phyloP scores from a whole-genome alignment of 2,888 invertebrate genomes.

The Strigamia maritima region DNA sequence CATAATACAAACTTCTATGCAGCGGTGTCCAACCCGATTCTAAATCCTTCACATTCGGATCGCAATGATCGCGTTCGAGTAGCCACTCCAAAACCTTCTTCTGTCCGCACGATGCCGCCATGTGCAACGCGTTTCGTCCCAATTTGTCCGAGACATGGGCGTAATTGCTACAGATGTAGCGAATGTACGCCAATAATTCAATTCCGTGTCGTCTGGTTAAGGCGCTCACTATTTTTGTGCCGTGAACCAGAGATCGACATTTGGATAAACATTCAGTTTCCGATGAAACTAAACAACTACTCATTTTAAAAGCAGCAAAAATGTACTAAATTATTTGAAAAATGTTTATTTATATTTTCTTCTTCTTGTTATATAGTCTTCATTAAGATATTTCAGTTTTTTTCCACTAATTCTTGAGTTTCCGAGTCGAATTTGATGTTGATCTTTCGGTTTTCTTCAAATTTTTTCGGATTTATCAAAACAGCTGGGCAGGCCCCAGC shows the following conservation, averaged over 20 bases:
- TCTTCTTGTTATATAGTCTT: too few species aligned
- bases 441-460: neutral
- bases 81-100: conserved; percentile 70
- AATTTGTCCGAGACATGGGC: conserved; percentile 58
- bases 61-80: conserved; percentile 59
- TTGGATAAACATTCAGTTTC: conserved; percentile 46
- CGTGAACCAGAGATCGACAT: conserved; percentile 52
- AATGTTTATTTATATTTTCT: too few species aligned
- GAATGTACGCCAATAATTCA: conserved; percentile 41
- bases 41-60: conserved; percentile 63
- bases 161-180: conserved; percentile 60
- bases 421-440: neutral
- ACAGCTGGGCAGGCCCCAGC: conserved; percentile 14
- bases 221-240: conserved; percentile 49
- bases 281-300: neutral
- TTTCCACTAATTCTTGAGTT: neutral
- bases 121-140: conserved; percentile 75
- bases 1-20: conserved; percentile 77
- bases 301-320: neutral
- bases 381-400: neutral
- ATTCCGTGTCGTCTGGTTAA: conserved; percentile 46
- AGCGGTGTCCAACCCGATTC: conserved; percentile 78
- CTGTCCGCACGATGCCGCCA: conserved; percentile 72
- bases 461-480: neutral
- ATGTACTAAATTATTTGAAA: too few species aligned